Base-by-base conservation (phyloP, 2,888 invertebrate species). In the Drosophila robusta region DNA sequence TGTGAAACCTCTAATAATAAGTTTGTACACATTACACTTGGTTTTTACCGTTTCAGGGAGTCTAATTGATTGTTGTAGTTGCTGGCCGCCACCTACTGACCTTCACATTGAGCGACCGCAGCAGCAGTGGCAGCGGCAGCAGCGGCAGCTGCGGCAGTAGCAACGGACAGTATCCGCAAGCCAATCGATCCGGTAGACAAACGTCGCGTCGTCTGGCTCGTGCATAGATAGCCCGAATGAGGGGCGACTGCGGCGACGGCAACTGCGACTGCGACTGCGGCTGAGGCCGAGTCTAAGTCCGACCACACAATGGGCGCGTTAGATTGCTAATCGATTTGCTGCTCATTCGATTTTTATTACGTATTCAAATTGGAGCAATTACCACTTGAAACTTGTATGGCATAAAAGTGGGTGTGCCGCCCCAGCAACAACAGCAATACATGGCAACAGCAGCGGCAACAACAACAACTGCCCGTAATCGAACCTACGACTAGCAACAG, bases 291-390 rank as follows among this genome's bases (percentile, higher is more conserved):
- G 55, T 46, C 60, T 64, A 64, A 81, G 63, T 80, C 67, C 80
- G 89, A 88, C 87, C 89, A 82, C 89, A 89, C 89, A 83, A 83
- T 83, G 83, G 89, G 89, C 83, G 89, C 87, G 83, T 83, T 89
- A 89, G 77, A 89, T 85, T 73, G 82, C 89, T 89, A 85, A 85
- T 85, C 89, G 85, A 85, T 85, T 85, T 89, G 86, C 80, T 83
- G 89, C 82, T 83, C 87, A 83, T 83, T 87, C 81, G 82, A 77
- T 87, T 87, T 79, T 84, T 83, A 83, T 83, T 87, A 83, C 78
- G 83, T 82, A 86, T 86, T 89, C 89, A 86, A 86, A 86, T 89
- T 86, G 87, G 89, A 89, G 89, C 89, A 89, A 86, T 86, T 89
- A 89, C 89, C 87, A 84, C 89, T 84, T 75, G 85, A 78, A 75